phyloP scores from a whole-genome alignment of 2,113 vertebrate species.

The Cyphomyrus discorhynchus region DNA sequence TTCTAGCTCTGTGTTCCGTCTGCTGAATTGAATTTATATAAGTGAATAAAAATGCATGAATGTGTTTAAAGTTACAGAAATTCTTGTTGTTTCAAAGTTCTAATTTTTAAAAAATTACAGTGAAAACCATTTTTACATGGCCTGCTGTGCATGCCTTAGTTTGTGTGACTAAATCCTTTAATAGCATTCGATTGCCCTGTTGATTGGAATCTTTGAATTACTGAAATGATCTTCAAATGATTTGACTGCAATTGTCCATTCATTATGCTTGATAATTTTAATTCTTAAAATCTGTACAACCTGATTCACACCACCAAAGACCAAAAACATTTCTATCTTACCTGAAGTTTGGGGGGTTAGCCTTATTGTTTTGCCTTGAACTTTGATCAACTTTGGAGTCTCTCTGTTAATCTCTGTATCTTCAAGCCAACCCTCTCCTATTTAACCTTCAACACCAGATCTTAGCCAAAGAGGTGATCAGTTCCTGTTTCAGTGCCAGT shows the following conservation, averaged over 20 bases:
- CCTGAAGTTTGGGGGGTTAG: neutral
- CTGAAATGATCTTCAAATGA: neutral
- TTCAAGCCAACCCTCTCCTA: neutral
- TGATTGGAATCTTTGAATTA: neutral
- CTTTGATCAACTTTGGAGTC: neutral
- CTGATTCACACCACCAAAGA: neutral
- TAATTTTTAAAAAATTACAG: neutral
- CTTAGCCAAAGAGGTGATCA: neutral
- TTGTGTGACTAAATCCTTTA: neutral
- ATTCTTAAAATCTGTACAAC: neutral
- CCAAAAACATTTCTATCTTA: neutral
- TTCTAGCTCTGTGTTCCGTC: neutral
- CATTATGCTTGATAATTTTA: neutral
- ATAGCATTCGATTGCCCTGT: neutral
- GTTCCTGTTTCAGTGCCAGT: neutral
- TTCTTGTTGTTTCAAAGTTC: neutral
- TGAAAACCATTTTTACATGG: neutral
- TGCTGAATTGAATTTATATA: neutral
- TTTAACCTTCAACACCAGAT: neutral
- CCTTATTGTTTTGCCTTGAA: neutral
- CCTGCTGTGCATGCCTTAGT: neutral
- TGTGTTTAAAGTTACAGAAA: neutral
- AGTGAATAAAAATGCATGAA: neutral
- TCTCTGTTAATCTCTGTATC: neutral
- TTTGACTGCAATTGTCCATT: neutral